Evolutionary conservation across 1,140 invertebrate genomes (phyloP), one percentile per base, ranked within the genome.

Genomic region (Listronotus bonariensis): DNA sequence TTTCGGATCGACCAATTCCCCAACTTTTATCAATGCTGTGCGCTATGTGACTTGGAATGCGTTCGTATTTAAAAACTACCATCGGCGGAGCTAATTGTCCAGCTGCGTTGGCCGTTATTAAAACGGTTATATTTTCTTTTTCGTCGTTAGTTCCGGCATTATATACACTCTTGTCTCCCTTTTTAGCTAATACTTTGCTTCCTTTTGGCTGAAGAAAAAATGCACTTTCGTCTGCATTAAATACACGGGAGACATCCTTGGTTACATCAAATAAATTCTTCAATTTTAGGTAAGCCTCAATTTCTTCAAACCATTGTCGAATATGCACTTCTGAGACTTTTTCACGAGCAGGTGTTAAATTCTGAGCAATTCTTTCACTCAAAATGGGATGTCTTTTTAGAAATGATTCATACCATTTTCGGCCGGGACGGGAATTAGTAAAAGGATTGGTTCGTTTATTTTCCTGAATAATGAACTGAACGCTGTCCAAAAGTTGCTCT

Each of bases 401-500:
- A 72, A 77, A 78, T 3, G 55, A 54, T n/a, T 73, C 63, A 51
- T 70, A 74, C 76, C 74, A 79, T 12, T 60, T 61, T 36, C 70
- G 57, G 8, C 71, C 71, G 9, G 75, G 74, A 36, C 42, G 61
- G 38, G 72, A 68, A 60, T 75, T 60, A 40, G 43, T 65, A 68
- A 76, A 77, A 14, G 67, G 66, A n/a, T n/a, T n/a, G n/a, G n/a
- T n/a, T n/a, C n/a, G n/a, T n/a, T n/a, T n/a, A n/a, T n/a, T n/a
- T n/a, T n/a, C n/a, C n/a, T n/a, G n/a, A n/a, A n/a, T n/a, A n/a
- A n/a, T n/a, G n/a, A n/a, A n/a, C n/a, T n/a, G n/a, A n/a, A n/a
- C n/a, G n/a, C n/a, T n/a, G n/a, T n/a, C n/a, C n/a, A n/a, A n/a
- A n/a, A n/a, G n/a, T n/a, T n/a, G n/a, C n/a, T n/a, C n/a, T n/a